A percentile compares a stretch with the other conserved stretches of the same genome.
Evolutionary conservation across 1,140 invertebrate genomes (phyloP).

Genomic region (Rhyacophila brunnea): DNA sequence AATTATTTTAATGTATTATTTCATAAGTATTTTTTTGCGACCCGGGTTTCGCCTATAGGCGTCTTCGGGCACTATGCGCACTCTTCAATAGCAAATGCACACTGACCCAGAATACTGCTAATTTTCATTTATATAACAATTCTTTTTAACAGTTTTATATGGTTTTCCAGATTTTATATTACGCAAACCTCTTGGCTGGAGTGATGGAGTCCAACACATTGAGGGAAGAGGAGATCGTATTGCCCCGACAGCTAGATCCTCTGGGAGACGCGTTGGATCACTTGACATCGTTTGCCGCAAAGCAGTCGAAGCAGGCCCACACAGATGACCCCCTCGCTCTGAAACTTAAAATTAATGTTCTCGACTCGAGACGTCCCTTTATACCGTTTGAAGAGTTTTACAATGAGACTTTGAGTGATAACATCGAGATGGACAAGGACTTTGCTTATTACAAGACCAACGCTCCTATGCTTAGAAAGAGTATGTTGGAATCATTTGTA

Average conservation of each 20-base stretch:
- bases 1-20: no score
- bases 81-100: no score
- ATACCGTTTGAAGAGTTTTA: conserved; percentile 89
- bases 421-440: conserved; percentile 90
- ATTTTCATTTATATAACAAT: no score
- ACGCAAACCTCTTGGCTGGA: conserved; percentile 85
- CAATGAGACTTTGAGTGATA: conserved; percentile 89
- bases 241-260: conserved; percentile 45
- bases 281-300: conserved; percentile 45
- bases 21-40: no score
- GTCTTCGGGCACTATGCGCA: no score
- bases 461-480: conserved; percentile 16
- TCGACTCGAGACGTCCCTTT: conserved; percentile 80
- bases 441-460: conserved; percentile 84
- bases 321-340: conserved; percentile 58
- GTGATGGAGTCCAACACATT: conserved; percentile 66
- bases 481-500: no score
- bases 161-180: conserved; percentile 83
- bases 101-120: no score
- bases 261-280: conserved; percentile 47
- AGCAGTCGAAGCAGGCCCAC: conserved; percentile 50
- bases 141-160: no score
- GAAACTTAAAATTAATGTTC: conserved; percentile 68
- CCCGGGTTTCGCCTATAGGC: no score
- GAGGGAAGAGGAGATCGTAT: conserved; percentile 56